Conservation (phyloP, 2,113 vertebrate species). For the Eulacestoma nigropectus region DNA sequence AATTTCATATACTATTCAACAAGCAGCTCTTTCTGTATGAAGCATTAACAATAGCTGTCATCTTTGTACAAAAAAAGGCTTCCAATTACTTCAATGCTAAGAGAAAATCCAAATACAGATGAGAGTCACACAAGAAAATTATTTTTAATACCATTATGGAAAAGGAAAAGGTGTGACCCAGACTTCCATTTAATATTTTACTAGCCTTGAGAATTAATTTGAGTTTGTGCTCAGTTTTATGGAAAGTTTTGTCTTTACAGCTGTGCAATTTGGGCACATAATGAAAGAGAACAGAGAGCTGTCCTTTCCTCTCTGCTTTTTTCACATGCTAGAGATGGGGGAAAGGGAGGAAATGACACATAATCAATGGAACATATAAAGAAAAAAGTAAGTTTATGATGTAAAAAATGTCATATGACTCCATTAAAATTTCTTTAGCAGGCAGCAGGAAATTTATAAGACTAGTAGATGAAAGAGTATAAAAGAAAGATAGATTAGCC, state of each 20-base stretch:
- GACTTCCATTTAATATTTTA: conserved; percentile 15
- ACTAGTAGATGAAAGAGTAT: background rate
- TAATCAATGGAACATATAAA: background rate
- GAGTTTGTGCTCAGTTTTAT: conserved; percentile 24
- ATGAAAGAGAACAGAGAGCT: background rate
- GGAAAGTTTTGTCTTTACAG: background rate
- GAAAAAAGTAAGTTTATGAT: background rate
- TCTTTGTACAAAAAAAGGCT: background rate
- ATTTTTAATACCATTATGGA: conserved; percentile 9
- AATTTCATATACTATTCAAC: conserved; percentile 26
- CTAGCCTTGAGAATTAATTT: conserved; percentile 18
- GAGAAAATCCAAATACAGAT: conserved; percentile 13
- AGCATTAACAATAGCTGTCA: conserved; percentile 44
- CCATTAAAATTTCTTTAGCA: background rate
- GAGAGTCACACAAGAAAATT: background rate
- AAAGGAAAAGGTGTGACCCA: background rate
- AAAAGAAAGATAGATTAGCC: background rate
- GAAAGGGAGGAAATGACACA: background rate
- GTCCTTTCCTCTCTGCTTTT: background rate
- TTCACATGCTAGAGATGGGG: background rate
- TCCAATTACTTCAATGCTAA: conserved; percentile 25
- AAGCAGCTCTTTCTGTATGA: background rate
- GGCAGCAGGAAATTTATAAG: background rate
- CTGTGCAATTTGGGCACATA: background rate
- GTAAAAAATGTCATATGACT: background rate